Base-by-base conservation (phyloP, 1,140 invertebrate species). In the Trachelipus rathkii region DNA sequence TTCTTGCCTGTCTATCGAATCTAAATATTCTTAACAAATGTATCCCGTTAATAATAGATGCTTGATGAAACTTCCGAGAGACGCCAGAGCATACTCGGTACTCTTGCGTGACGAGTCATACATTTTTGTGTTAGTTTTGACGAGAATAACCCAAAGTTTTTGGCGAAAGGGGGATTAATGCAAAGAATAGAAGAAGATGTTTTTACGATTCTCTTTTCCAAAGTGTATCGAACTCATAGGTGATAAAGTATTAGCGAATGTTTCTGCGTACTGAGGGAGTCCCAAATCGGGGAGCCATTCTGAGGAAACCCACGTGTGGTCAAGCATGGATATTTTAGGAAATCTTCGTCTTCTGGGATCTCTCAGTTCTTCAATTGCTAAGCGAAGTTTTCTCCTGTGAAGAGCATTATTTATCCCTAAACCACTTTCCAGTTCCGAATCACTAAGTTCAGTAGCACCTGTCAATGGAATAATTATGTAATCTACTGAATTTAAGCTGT, bases 141-240 rank as follows among this genome's bases (percentile, higher is more conserved):
- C n/a, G n/a, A n/a, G n/a, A n/a, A n/a, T n/a, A n/a, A n/a, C n/a
- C n/a, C n/a, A n/a, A n/a, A n/a, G n/a, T n/a, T n/a, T n/a, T n/a
- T n/a, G n/a, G n/a, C n/a, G n/a, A n/a, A n/a, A n/a, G n/a, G n/a
- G n/a, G n/a, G n/a, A n/a, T n/a, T n/a, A n/a, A n/a, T n/a, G n/a
- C n/a, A n/a, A n/a, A n/a, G n/a, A n/a, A n/a, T n/a, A n/a, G n/a
- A n/a, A n/a, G n/a, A n/a, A 97, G 88, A 83, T 94, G 91, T 84
- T 96, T 96, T 85, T 97, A 95, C 79, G 97, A 86, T 83, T 97
- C 95, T 84, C 96, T 96, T 85, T 95, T 95, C 81, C 93, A 94
- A 46, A 97, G 87, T 66, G 93, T 92, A 84, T 96, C 94, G 86
- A 89, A 96, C 92, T 68, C 95, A 88, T 3, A 95, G 95, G 85